Conservation (phyloP, 2,888 invertebrate genomes). For the Drosophila tanythrix region DNA sequence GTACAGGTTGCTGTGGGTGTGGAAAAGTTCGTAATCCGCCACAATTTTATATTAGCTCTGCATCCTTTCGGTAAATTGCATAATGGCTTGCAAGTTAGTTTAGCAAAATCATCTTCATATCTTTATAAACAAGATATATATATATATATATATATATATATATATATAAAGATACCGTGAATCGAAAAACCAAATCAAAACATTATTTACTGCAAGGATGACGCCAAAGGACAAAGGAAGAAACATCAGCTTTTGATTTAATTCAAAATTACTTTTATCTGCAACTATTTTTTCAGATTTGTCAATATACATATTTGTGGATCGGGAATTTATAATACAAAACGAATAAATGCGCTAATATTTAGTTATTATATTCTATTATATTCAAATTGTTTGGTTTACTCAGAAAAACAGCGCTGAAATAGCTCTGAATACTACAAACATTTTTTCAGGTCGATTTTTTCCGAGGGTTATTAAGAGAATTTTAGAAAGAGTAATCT, state of each 20-base stretch:
- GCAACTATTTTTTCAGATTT: not conserved
- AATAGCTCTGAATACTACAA: not conserved
- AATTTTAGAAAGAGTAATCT: not conserved
- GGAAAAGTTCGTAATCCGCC: constrained; percentile 6
- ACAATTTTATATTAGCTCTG: constrained; percentile 4
- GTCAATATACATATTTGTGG: not conserved
- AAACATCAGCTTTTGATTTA: not conserved
- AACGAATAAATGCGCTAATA: not conserved
- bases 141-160: not conserved
- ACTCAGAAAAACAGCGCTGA: not conserved
- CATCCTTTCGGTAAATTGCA: not conserved
- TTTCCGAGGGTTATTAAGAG: not conserved
- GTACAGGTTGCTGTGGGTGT: not conserved
- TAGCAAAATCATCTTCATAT: not conserved
- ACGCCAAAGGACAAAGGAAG: not conserved
- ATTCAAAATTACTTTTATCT: not conserved
- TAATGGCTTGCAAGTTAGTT: constrained; percentile 16
- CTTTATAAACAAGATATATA: not conserved
- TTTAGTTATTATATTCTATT: not conserved
- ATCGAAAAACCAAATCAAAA: not conserved
- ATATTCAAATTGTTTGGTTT: not conserved
- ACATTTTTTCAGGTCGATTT: not conserved
- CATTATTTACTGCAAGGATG: not conserved
- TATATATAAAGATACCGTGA: not conserved
- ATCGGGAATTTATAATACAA: not conserved